These are phyloP conservation scores for Drosophila limbata DNA, from an alignment of 2,888 invertebrate species.

Conservation along the genomic window DNA sequence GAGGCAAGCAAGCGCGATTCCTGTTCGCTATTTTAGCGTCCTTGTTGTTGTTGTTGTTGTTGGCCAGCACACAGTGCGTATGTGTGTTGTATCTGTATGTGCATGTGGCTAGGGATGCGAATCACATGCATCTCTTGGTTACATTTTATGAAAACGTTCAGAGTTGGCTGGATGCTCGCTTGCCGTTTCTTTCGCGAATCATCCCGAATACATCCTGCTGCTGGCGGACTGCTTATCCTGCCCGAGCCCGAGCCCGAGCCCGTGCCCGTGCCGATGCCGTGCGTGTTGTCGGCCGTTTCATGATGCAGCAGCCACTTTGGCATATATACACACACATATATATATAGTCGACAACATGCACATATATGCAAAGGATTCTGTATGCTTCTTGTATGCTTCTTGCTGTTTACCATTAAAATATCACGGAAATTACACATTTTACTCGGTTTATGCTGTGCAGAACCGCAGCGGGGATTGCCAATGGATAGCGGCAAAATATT, in stretches of 20 bases:
- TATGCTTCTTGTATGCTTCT: conserved; percentile 63
- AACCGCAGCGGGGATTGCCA: conserved; percentile 41
- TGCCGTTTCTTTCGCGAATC: conserved; percentile 62
- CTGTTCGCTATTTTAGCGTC: conserved; percentile 58
- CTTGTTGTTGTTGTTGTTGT: conserved; percentile 40
- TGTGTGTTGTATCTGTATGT: conserved; percentile 36
- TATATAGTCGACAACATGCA: neutral
- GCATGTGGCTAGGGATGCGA: conserved; percentile 61
- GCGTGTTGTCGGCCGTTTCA: conserved; percentile 56
- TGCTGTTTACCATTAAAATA: conserved; percentile 80
- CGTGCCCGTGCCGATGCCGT: conserved; percentile 29
- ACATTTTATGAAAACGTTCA: conserved; percentile 81
- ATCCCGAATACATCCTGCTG: conserved; percentile 67
- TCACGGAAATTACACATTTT: conserved; percentile 82
- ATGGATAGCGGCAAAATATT: conserved; percentile 60
- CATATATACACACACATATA: conserved; percentile 1
- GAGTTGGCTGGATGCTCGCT: conserved; percentile 40
- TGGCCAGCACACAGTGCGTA: conserved; percentile 25
- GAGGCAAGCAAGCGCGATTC: conserved; percentile 57
- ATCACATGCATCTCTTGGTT: conserved; percentile 82
- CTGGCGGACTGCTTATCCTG: conserved; percentile 41
- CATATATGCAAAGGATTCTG: conserved; percentile 62
- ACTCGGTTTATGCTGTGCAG: conserved; percentile 75
- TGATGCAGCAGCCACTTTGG: conserved; percentile 65
- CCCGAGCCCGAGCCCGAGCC: too few relatives aligned